phyloP scores from a whole-genome alignment of 2,113 vertebrate species.

The Chrysochloris asiatica region DNA sequence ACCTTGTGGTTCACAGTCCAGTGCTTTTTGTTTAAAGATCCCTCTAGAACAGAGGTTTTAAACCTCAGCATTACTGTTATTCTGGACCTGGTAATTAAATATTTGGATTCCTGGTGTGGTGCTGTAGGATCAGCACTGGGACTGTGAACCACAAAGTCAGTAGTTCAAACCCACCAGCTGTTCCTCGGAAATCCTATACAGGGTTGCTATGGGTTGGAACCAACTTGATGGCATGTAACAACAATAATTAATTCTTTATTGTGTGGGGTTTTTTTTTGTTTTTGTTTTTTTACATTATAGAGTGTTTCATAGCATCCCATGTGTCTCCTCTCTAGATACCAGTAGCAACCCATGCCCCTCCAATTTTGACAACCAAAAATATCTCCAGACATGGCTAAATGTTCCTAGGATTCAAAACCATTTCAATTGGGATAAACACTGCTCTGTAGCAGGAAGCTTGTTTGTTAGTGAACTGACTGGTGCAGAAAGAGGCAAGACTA shows the following conservation, averaged over 20 bases:
- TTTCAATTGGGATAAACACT: background rate
- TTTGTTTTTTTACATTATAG: background rate
- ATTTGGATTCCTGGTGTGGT: too few relatives aligned
- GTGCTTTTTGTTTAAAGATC: background rate
- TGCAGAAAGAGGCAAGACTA: background rate
- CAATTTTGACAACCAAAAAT: background rate
- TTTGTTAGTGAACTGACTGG: background rate
- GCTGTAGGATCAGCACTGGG: too few relatives aligned
- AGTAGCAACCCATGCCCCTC: background rate
- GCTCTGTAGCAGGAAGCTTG: background rate
- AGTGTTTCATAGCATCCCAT: background rate
- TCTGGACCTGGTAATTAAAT: background rate
- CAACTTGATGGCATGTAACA: too few relatives aligned
- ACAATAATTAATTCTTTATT: too few relatives aligned
- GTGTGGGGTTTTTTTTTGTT: too few relatives aligned
- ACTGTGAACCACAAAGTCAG: too few relatives aligned
- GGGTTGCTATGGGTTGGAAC: too few relatives aligned
- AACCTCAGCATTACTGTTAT: background rate
- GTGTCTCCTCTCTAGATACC: background rate
- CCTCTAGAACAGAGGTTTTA: background rate
- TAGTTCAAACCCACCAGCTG: too few relatives aligned
- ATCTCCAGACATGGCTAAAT: background rate
- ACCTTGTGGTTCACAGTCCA: too few relatives aligned
- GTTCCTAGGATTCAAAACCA: background rate
- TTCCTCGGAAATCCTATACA: too few relatives aligned